A percentile compares a stretch with the other conserved stretches of the same genome.
phyloP scores from a whole-genome alignment of 2,113 vertebrate genomes.

The Plecturocebus donacophilus region DNA sequence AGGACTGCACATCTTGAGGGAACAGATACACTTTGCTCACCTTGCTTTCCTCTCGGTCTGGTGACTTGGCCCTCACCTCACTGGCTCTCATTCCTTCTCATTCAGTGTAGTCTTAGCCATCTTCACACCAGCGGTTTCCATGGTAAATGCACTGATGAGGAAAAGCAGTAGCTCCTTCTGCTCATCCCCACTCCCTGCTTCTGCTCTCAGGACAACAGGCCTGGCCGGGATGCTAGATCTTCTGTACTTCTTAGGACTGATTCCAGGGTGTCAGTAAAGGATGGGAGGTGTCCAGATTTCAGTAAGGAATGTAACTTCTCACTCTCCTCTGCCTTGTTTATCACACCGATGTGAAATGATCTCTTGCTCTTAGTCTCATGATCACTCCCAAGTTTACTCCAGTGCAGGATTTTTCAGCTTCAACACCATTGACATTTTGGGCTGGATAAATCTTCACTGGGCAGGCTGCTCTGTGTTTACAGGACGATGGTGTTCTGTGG shows the following conservation, averaged over 20 bases:
- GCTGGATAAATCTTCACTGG: neutral
- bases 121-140: neutral
- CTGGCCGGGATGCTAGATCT: neutral
- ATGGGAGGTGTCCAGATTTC: neutral
- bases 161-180: neutral
- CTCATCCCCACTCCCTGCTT: accelerated
- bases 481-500: neutral
- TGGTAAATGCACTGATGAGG: neutral
- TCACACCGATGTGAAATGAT: neutral
- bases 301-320: accelerated
- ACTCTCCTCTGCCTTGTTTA: neutral
- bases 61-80: accelerated
- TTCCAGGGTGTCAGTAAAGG: neutral
- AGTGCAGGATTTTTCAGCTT: neutral
- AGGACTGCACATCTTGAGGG: accelerated
- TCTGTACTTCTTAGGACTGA: neutral
- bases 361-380: neutral
- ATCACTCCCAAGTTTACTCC: neutral
- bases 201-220: neutral
- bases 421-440: neutral
- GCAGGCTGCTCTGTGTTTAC: neutral
- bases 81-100: neutral
- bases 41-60: neutral
- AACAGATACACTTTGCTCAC: neutral
- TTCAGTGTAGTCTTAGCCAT: neutral